Conservation (phyloP, 1,140 invertebrate genomes). For the Brachionus manjavacas region DNA sequence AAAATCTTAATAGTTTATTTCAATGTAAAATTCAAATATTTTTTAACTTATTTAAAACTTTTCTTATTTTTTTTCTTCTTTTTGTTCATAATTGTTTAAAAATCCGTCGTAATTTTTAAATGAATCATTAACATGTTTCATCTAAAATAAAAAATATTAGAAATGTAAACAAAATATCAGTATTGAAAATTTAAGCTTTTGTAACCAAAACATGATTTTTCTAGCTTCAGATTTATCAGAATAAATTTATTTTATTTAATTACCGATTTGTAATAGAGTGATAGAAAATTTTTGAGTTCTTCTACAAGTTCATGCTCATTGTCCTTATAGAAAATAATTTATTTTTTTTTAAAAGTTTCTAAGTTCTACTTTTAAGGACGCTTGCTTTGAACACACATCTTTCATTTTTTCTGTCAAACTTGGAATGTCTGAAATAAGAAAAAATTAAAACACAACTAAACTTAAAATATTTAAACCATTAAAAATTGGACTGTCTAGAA, state of each 20-base stretch:
- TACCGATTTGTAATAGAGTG: constrained; percentile 21
- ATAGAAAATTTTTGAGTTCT: constrained; percentile 18
- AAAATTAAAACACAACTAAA: not conserved
- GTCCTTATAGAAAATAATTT: not conserved
- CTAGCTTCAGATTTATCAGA: not conserved
- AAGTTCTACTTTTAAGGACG: not conserved
- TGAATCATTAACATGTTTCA: not conserved
- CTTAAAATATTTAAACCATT: not conserved
- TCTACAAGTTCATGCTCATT: not conserved
- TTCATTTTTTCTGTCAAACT: not conserved
- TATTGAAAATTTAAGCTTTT: not conserved
- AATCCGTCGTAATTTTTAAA: not conserved
- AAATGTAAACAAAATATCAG: not conserved
- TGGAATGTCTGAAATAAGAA: not conserved
- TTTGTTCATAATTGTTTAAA: not conserved
- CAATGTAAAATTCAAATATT: not conserved
- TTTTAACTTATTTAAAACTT: not conserved
- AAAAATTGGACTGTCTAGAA: constrained; percentile 11
- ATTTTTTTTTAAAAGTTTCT: not conserved
- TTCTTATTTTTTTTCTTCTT: not conserved
- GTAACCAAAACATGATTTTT: not conserved
- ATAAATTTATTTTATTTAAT: not conserved
- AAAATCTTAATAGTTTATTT: too few relatives aligned
- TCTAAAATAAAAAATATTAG: not conserved
- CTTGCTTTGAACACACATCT: not conserved